These are phyloP conservation scores for Rhinoraja longicauda DNA, from an alignment of 2,797 vertebrate species.

Conservation along the genomic window DNA sequence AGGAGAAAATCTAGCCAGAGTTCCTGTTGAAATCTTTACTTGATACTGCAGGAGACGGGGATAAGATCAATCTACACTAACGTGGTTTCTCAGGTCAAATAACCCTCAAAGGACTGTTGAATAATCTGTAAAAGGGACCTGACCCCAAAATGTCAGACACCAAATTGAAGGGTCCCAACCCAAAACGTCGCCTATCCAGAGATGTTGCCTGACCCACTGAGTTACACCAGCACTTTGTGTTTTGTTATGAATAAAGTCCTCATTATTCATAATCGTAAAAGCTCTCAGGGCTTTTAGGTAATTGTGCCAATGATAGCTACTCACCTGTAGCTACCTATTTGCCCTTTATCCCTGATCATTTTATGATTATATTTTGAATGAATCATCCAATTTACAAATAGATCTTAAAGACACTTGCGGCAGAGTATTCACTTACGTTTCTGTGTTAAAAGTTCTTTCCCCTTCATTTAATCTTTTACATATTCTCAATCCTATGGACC, in stretches of 20 bases:
- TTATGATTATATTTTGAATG: background rate
- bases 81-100: background rate
- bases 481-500: background rate
- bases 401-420: background rate
- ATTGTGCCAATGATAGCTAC: background rate
- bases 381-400: background rate
- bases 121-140: background rate
- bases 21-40: background rate
- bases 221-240: no score
- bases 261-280: background rate
- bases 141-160: no score
- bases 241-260: no score
- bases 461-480: background rate
- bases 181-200: no score
- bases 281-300: background rate
- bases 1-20: background rate
- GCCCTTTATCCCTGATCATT: background rate
- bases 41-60: background rate
- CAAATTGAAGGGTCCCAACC: no score
- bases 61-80: background rate
- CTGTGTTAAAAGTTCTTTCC: background rate
- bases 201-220: no score
- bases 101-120: background rate
- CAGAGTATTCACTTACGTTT: background rate
- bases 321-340: background rate